Evolutionary conservation across 2,888 invertebrate species (phyloP).

Genomic region (Mactromeris polynyma): DNA sequence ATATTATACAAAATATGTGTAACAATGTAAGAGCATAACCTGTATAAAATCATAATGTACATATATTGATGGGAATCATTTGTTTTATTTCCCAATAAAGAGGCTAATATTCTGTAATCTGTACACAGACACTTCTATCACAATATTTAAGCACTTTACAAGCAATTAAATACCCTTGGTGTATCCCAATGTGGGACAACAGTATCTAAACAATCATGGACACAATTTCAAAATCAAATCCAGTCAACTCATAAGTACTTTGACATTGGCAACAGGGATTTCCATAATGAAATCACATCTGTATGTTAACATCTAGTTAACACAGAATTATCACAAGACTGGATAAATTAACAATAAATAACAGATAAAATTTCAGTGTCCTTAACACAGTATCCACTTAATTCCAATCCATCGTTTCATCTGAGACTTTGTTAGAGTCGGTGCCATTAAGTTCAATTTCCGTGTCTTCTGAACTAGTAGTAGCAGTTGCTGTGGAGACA

Average conservation of each 20-base stretch:
- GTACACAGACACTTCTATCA: not conserved
- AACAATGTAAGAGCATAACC: not conserved
- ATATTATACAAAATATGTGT: not conserved
- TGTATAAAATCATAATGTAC: slow-evolving; percentile 3
- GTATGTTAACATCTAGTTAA: slow-evolving; percentile 1
- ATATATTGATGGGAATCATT: not conserved
- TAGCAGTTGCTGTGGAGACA: slow-evolving; percentile 50
- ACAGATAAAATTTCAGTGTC: slow-evolving; percentile 9
- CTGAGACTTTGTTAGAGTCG: slow-evolving; percentile 37
- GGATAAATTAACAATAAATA: slow-evolving; percentile 25
- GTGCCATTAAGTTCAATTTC: slow-evolving; percentile 33
- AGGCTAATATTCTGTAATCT: not conserved
- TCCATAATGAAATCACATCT: not conserved
- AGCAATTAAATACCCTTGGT: not conserved
- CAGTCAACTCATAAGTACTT: not conserved
- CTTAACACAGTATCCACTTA: not conserved
- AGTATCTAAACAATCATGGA: not conserved
- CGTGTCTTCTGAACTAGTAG: slow-evolving; percentile 33
- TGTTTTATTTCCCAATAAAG: not conserved
- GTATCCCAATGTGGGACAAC: not conserved
- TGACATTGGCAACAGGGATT: not conserved
- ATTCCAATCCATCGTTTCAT: slow-evolving; percentile 65
- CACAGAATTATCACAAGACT: not conserved
- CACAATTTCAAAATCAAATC: not conserved
- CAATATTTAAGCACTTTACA: slow-evolving; percentile 6